Base-by-base conservation (phyloP, 2,888 invertebrate species). In the Pharmacophagus antenor region DNA sequence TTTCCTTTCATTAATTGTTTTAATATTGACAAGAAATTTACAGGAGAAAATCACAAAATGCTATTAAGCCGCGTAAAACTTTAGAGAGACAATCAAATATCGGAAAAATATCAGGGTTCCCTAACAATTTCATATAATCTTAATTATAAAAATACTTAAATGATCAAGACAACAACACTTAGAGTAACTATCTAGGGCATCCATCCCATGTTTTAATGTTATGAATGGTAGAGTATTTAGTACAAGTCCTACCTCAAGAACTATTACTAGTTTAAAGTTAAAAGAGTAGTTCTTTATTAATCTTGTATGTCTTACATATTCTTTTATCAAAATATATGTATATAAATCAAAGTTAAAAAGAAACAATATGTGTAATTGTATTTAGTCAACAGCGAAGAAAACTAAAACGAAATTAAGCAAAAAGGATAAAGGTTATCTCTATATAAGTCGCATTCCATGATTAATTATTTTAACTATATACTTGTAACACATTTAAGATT, bases 81-180 rank as follows among this genome's bases (percentile, higher is more conserved):
- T 15, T 8, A 15, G 15, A 37, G 37, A 15, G 15, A 15, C 37
- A 15, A 37, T 37, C 4, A 37, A 37, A 37, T n/a, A 37, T 3
- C n/a, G 37, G 15, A 37, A 37, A 37, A n/a, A n/a, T 37, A n/a
- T n/a, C 37, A 37, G n/a, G 6, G n/a, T 37, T 37, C n/a, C n/a
- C n/a, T 37, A 37, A 37, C 37, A 37, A 37, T 37, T 37, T 37
- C 1, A n/a, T n/a, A 15, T 37, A 15, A 37, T 37, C 37, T n/a
- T 21, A 46, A 2, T 46, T 18, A 46, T 46, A 46, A 18, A n/a
- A 46, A 46, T n/a, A n/a, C n/a, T 47, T 15, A 15, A 47, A 47
- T 21, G 15, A 49, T 49, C 2, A 49, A 18, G 23, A 31, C 31
- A 31, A 15, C 15, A 37, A 37, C 37, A 37, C n/a, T 37, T 37